Evolutionary conservation across 2,113 vertebrate genomes (phyloP).

Genomic region (Thomomys bottae): DNA sequence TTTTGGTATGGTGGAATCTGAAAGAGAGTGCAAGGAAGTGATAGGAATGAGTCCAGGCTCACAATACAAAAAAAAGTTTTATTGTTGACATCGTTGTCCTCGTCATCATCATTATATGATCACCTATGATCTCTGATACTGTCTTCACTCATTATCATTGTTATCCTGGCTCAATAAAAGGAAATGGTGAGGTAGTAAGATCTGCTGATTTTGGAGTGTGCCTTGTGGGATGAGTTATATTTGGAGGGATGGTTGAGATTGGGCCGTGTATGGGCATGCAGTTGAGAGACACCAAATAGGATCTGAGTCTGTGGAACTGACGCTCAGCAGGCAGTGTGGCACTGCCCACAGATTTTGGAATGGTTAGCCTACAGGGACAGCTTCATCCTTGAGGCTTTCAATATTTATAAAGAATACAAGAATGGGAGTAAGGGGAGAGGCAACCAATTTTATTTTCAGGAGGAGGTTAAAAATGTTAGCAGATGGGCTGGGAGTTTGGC

Average conservation of each 20-base stretch:
- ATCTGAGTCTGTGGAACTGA: neutral
- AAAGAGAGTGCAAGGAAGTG: neutral
- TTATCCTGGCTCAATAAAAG: neutral
- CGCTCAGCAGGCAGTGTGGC: neutral
- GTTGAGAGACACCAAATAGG: neutral
- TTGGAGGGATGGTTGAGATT: neutral
- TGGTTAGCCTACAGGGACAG: neutral
- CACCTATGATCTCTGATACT: neutral
- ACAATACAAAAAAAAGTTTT: neutral
- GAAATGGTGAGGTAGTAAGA: neutral
- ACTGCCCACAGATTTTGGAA: neutral
- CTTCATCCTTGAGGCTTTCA: neutral
- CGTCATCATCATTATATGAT: neutral
- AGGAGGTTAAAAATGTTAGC: neutral
- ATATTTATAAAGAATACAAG: constrained; percentile 13
- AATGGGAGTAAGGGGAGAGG: neutral
- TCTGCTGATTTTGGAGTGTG: neutral
- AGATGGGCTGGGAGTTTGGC: too few relatives aligned
- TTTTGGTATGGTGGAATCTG: constrained; percentile 10
- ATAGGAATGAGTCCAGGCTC: neutral
- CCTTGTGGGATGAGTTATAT: neutral
- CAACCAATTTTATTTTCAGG: neutral
- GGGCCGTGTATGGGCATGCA: neutral
- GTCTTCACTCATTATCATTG: neutral
- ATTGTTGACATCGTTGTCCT: neutral